Conservation (phyloP, 2,797 vertebrate genomes). For the Aselliscus stoliczkanus region DNA sequence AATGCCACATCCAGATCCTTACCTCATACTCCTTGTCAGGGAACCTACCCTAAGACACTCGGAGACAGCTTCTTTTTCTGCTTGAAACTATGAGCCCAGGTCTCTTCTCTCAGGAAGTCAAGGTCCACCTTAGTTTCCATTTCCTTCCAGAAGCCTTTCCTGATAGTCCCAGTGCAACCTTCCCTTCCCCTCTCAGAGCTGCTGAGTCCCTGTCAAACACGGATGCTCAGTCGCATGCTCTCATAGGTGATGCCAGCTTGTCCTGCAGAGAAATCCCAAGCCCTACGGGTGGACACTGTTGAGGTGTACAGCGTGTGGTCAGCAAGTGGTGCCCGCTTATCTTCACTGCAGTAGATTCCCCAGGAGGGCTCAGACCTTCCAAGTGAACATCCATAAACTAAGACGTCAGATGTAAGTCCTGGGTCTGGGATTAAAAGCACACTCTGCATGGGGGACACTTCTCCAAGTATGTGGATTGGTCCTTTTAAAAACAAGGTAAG, state of each 20-base stretch:
- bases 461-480: neutral
- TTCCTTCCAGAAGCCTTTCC: neutral
- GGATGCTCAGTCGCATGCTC: neutral
- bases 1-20: neutral
- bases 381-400: neutral
- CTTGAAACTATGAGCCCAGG: neutral
- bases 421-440: neutral
- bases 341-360: neutral
- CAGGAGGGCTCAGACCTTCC: neutral
- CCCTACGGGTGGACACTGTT: neutral
- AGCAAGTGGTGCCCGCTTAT: neutral
- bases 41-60: neutral
- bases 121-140: neutral
- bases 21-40: neutral
- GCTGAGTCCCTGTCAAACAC: neutral
- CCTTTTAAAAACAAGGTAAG: neutral
- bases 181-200: neutral
- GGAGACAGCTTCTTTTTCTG: neutral
- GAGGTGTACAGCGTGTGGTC: rapidly evolving
- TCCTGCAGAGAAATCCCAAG: too few relatives aligned
- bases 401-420: neutral
- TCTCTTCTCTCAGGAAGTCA: neutral
- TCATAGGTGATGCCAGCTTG: neutral
- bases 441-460: neutral
- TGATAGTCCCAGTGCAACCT: neutral